Base-by-base conservation (phyloP, 2,888 invertebrate species). In the Melanotus villosus region DNA sequence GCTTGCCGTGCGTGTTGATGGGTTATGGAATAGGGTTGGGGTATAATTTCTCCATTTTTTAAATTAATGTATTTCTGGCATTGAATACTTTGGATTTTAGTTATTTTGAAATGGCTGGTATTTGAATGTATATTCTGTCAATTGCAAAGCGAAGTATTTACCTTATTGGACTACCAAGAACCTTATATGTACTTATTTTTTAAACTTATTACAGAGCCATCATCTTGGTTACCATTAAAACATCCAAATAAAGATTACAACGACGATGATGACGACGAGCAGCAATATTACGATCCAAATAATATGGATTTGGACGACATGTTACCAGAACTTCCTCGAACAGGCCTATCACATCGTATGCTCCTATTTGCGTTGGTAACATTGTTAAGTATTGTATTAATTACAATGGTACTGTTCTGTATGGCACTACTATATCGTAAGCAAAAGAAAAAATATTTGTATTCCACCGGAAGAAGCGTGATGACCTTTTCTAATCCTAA, bases 401-500 rank as follows among this genome's bases (percentile, higher is more conserved):
- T 85, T 30, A 80, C 78, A 18, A 79, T 85, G 19, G 82, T 84
- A 16, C 72, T 85, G 14, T 81, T 83, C 9, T 81, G 83, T 32
- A 75, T 83, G 32, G 79, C 79, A 2, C 76, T 88, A 6, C 84
- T 88, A 23, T 83, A 88, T 79, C 80, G 88, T 78, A 83, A 86
- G 76, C 79, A 86, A 80, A 80, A 86, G 71, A 87, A 90, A 83
- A 86, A 88, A 80, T 84, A 88, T 82, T 75, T 87, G 82, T 83
- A 88, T 70, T 87, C 87, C 4, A 88, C 88, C 23, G 88, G 92
- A 16, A 87, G 91, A 74, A 92, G 92, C 43, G 92, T 94, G 18
- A 88, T 95, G 77, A 94, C 94, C 0, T 96, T 95, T 84, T 92
- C 95, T 47, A 96, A 97, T 86, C 96, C 96, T 2, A 96, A 95